phyloP scores from a whole-genome alignment of 2,797 vertebrate genomes.

The Pipistrellus kuhlii region DNA sequence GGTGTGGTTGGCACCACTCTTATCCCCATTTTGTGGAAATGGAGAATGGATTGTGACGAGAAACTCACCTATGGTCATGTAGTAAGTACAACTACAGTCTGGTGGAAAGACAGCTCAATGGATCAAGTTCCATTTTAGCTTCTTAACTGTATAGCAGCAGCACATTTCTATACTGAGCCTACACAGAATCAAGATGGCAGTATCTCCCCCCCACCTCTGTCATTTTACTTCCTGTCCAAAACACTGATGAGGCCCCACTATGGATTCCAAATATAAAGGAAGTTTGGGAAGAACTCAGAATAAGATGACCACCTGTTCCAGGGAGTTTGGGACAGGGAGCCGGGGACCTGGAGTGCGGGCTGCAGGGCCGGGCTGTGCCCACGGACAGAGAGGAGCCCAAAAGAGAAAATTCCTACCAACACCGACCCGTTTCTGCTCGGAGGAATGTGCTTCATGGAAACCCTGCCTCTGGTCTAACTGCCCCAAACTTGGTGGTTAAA shows the following conservation, averaged over 20 bases:
- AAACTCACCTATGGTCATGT: neutral
- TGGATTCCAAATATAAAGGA: neutral
- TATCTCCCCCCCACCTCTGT: neutral
- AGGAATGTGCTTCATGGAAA: neutral
- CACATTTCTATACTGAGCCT: neutral
- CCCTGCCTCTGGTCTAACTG: neutral
- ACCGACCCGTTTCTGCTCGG: neutral
- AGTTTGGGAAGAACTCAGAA: neutral
- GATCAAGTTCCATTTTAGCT: constrained; percentile 38
- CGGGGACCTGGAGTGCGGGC: neutral
- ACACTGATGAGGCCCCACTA: neutral
- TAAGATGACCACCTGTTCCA: neutral
- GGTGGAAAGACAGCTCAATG: neutral
- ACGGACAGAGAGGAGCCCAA: neutral
- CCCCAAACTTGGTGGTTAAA: neutral
- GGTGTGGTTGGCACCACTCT: neutral
- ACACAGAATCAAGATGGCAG: neutral
- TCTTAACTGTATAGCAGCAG: neutral
- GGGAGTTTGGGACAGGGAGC: neutral
- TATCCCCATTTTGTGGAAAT: constrained; percentile 12
- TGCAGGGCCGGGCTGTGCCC: rapidly evolving
- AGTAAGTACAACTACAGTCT: neutral
- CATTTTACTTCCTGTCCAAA: neutral
- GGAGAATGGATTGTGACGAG: neutral
- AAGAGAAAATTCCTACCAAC: neutral